Conservation (phyloP, 2,113 vertebrate genomes). For the Pycnonotus jocosus region DNA sequence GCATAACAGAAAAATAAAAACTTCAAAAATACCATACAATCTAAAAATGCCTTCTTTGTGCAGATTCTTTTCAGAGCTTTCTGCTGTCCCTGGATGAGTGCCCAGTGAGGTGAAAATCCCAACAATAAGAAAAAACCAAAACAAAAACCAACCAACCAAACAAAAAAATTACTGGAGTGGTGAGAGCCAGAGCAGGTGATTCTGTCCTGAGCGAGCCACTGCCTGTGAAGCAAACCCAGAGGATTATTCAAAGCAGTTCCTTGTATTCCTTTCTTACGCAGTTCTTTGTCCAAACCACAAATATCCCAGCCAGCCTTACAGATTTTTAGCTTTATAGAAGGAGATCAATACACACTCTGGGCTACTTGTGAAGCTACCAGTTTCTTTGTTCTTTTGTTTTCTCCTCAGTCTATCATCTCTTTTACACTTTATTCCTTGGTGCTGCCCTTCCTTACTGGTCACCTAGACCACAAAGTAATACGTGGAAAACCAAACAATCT, state of each 20-base stretch:
- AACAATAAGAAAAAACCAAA: no score
- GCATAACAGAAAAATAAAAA: not conserved
- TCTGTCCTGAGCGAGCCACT: not conserved
- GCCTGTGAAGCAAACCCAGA: not conserved
- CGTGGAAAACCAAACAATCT: accelerated
- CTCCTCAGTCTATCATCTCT: not conserved
- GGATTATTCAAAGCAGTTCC: not conserved
- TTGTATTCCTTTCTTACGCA: not conserved
- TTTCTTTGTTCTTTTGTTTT: not conserved
- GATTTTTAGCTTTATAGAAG: not conserved
- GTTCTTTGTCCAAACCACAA: not conserved
- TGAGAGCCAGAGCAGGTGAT: not conserved
- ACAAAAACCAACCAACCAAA: no score
- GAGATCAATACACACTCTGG: accelerated
- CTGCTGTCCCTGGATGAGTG: not conserved
- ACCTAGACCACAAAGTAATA: not conserved
- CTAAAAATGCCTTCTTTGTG: not conserved
- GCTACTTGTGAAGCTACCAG: not conserved
- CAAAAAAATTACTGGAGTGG: no score
- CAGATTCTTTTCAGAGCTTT: not conserved
- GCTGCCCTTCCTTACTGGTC: not conserved
- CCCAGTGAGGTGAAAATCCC: not conserved
- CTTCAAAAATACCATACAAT: accelerated
- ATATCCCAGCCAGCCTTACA: not conserved
- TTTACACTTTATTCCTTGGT: not conserved